These are phyloP conservation scores for Clavelina lepadiformis DNA, from an alignment of 23 tunicate genomes.

Conservation along the genomic window DNA sequence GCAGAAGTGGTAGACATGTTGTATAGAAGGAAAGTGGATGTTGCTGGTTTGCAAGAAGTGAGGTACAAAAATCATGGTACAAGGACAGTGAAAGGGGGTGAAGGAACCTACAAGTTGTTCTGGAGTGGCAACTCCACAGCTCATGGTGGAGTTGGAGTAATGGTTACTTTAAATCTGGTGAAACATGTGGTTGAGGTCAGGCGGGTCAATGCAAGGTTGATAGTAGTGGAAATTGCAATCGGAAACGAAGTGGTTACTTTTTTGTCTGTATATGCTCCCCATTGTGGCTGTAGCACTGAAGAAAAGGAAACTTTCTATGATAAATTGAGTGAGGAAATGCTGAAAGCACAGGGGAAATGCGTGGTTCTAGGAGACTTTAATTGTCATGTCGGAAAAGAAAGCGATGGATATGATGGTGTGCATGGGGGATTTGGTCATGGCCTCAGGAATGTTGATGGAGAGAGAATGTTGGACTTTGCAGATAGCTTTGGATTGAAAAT, in stretches of 20 bases:
- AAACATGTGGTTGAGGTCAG: constrained; percentile 9
- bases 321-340: constrained; percentile 12
- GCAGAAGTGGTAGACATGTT: background rate
- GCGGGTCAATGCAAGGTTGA: constrained; percentile 2
- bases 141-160: constrained; percentile 3
- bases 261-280: constrained; percentile 14
- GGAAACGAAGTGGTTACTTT: constrained; percentile 1
- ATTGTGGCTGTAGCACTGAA: constrained; percentile 19
- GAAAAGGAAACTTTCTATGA: constrained; percentile 3
- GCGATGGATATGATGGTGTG: background rate
- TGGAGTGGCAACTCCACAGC: no score
- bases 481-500: constrained; percentile 13
- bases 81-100: no score
- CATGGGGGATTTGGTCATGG: constrained; percentile 1
- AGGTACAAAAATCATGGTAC: no score
- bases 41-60: background rate
- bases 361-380: constrained; percentile 4
- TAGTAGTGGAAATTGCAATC: constrained; percentile 10
- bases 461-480: background rate
- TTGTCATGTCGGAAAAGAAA: constrained; percentile 1
- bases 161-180: background rate
- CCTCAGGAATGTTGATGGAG: background rate
- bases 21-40: background rate
- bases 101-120: no score
- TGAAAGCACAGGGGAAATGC: background rate